Conservation (phyloP, 1,140 invertebrate species). For the Drosophila quadrilineata region DNA sequence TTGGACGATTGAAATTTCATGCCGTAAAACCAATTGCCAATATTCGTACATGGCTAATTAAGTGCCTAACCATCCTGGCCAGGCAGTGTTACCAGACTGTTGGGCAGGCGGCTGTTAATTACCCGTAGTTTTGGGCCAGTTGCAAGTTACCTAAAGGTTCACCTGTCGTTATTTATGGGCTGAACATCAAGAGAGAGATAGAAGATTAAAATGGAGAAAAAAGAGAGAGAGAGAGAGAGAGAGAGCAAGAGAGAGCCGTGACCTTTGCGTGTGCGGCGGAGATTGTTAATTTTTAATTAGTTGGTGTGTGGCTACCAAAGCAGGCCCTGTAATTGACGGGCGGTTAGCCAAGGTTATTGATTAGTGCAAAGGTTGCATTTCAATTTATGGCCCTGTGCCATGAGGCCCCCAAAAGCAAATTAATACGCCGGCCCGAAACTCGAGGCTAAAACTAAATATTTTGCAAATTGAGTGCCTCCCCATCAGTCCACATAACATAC, state of each 20-base stretch:
- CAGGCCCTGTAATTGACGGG: constrained; percentile 40
- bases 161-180: constrained; percentile 44
- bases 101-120: not conserved
- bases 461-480: constrained; percentile 5
- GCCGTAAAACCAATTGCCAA: constrained; percentile 53
- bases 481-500: too few species aligned
- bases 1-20: constrained; percentile 6
- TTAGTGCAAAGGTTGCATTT: constrained; percentile 67
- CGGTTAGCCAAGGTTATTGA: constrained; percentile 43
- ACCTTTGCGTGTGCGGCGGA: constrained; percentile 64
- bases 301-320: constrained; percentile 10
- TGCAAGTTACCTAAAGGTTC: not conserved
- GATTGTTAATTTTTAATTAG: constrained; percentile 77
- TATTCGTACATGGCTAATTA: constrained; percentile 52
- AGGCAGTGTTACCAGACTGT: not conserved
- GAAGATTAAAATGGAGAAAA: too few species aligned
- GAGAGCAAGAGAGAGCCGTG: constrained; percentile 29
- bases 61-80: constrained; percentile 18
- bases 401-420: constrained; percentile 13
- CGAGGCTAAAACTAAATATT: constrained; percentile 1
- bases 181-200: constrained; percentile 48
- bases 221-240: too few species aligned
- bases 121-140: not conserved
- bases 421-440: not conserved
- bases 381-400: constrained; percentile 52